A percentile compares a stretch with the other conserved stretches of the same genome.
phyloP scores from a whole-genome alignment of 2,888 invertebrate species.

The Epinotia ramella region DNA sequence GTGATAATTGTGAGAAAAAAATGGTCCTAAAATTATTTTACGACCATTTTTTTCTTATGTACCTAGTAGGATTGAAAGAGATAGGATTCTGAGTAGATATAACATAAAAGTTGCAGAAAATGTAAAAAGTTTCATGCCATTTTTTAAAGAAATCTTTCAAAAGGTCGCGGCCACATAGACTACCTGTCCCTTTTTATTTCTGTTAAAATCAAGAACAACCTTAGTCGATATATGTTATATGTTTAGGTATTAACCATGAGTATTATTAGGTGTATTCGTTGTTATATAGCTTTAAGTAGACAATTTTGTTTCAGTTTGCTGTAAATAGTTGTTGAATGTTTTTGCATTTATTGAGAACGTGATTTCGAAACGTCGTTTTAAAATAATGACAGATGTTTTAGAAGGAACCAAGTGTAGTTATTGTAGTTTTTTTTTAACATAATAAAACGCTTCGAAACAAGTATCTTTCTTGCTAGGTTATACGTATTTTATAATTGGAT shows the following conservation, averaged over 20 bases:
- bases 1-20: no score
- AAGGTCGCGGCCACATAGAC: no score
- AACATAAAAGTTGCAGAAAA: no score
- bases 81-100: no score
- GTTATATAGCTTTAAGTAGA: constrained; percentile 74
- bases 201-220: constrained; percentile 49
- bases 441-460: background rate
- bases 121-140: no score
- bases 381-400: background rate
- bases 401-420: background rate
- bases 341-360: constrained; percentile 65
- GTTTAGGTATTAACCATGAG: constrained; percentile 67
- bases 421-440: background rate
- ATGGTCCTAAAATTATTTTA: no score
- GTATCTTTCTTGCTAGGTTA: constrained; percentile 4
- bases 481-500: constrained; percentile 5
- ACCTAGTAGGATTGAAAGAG: no score
- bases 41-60: no score
- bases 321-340: constrained; percentile 50
- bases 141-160: no score
- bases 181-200: background rate
- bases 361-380: constrained; percentile 57
- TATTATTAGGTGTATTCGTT: constrained; percentile 71
- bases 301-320: constrained; percentile 58
- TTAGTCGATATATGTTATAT: constrained; percentile 52